Conservation (phyloP, 2,113 vertebrate species). For the Edolisoma coerulescens region DNA sequence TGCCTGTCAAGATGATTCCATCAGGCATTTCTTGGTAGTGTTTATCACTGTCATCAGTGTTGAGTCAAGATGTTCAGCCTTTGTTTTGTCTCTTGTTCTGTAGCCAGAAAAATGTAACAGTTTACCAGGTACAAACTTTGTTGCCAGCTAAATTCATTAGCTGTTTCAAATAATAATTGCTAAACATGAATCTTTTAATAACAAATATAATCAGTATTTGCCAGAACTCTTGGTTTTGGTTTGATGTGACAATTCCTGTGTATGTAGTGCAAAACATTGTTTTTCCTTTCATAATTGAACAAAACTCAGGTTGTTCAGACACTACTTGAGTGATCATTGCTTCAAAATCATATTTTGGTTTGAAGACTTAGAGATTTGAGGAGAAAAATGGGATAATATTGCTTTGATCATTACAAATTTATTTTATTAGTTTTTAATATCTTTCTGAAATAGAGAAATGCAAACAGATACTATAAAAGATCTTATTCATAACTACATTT, state of each 20-base stretch:
- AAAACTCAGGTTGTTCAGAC: background rate
- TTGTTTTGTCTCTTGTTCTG: conserved; percentile 25
- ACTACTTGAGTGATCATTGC: background rate
- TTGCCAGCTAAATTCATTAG: background rate
- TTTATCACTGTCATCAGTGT: conserved; percentile 77
- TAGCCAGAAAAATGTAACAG: background rate
- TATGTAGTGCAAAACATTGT: background rate
- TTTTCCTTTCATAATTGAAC: background rate
- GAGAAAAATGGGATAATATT: background rate
- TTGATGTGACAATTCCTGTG: background rate
- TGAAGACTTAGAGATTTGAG: background rate
- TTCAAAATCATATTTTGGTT: background rate
- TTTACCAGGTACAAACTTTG: background rate
- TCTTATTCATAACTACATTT: background rate
- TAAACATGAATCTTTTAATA: background rate
- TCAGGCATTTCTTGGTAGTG: conserved; percentile 73
- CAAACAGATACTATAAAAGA: background rate
- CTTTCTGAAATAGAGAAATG: background rate
- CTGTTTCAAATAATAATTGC: background rate
- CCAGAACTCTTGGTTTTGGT: background rate
- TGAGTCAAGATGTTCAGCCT: conserved; percentile 43
- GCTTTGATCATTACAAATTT: background rate
- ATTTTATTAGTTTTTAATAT: background rate
- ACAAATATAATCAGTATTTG: background rate
- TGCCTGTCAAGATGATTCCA: conserved; percentile 83